Conservation (phyloP, 2,797 vertebrate genomes). For the Crocodylus rhombifer region DNA sequence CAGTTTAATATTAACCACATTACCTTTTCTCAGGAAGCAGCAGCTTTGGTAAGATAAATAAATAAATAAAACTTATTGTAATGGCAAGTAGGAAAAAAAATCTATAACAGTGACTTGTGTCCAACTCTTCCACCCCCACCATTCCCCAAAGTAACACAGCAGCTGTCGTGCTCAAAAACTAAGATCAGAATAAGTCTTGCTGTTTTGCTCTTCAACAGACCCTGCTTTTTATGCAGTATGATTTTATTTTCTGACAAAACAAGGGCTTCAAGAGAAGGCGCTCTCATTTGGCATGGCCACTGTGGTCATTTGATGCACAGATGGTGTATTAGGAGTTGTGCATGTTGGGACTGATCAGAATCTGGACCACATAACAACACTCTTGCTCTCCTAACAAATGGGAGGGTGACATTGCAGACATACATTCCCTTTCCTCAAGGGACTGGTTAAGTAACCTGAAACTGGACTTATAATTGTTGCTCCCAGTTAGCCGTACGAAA, state of each 20-base stretch:
- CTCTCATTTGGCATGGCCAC: too few species aligned
- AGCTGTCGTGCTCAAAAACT: not conserved
- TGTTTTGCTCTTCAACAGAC: not conserved
- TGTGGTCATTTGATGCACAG: too few species aligned
- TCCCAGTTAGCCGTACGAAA: too few species aligned
- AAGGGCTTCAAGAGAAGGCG: too few species aligned
- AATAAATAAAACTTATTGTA: not conserved
- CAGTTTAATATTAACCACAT: slow-evolving; percentile 31
- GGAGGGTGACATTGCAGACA: too few species aligned
- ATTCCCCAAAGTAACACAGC: not conserved
- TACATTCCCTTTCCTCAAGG: too few species aligned
- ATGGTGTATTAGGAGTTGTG: too few species aligned
- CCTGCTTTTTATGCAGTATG: not conserved
- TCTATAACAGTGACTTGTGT: not conserved
- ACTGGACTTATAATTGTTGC: too few species aligned
- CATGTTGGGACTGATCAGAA: too few species aligned
- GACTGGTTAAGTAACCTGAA: not conserved
- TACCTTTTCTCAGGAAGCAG: not conserved
- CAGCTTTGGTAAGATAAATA: not conserved
- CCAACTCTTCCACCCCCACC: not conserved
- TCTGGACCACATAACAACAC: too few species aligned
- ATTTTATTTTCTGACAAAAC: too few species aligned
- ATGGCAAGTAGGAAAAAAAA: not conserved
- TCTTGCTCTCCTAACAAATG: too few species aligned
- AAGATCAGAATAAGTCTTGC: not conserved